Evolutionary conservation across 1,140 invertebrate species (phyloP).

Genomic region (Drosophila funebris): DNA sequence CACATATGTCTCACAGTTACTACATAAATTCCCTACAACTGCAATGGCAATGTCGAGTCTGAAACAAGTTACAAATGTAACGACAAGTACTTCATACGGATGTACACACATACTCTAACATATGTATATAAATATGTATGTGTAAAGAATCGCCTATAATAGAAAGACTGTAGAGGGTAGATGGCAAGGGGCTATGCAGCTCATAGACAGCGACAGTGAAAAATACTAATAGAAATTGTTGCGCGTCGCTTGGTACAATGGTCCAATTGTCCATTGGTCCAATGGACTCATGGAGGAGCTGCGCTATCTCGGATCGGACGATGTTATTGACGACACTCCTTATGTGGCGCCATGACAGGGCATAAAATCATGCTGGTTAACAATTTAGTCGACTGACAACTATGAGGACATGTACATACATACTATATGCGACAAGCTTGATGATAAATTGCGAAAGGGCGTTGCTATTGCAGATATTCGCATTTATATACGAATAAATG

Average conservation of each 20-base stretch:
- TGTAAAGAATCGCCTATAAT: conserved; percentile 43
- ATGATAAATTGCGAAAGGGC: conserved; percentile 29
- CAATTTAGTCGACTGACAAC: conserved; percentile 39
- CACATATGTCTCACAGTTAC: conserved; percentile 8
- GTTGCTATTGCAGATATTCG: conserved; percentile 32
- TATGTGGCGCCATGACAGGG: conserved; percentile 43
- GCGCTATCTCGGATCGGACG: conserved; percentile 64
- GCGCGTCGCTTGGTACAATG: conserved; percentile 40
- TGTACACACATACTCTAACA: too few species aligned
- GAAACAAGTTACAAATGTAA: conserved; percentile 61
- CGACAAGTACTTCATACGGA: conserved; percentile 44
- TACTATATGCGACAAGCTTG: too few species aligned
- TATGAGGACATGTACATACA: conserved; percentile 1
- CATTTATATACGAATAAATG: conserved; percentile 4
- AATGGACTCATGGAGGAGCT: neutral
- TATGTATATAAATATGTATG: neutral
- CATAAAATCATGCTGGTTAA: conserved; percentile 35
- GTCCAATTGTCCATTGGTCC: conserved; percentile 17
- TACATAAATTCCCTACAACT: conserved; percentile 48
- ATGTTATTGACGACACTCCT: conserved; percentile 20
- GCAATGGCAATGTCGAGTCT: conserved; percentile 43
- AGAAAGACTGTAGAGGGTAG: neutral
- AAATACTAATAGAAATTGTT: conserved; percentile 72
- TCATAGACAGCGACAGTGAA: conserved; percentile 53
- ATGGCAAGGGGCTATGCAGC: neutral